Percentiles rank a stretch among this genome's conserved stretches.
phyloP scores from a whole-genome alignment of 2,888 invertebrate genomes.

The Nysson spinosus region DNA sequence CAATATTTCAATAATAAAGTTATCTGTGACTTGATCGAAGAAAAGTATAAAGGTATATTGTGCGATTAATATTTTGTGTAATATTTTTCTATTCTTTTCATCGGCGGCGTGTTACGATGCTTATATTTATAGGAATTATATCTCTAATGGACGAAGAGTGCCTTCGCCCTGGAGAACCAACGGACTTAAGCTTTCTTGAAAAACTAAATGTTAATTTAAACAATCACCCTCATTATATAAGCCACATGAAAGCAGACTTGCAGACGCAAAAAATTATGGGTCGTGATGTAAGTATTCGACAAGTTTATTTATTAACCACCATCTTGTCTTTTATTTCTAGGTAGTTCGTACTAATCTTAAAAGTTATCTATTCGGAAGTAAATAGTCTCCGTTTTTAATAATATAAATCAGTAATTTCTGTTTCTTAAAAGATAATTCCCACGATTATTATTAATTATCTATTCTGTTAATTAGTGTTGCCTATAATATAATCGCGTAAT shows the following conservation, averaged over 20 bases:
- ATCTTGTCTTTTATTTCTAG: not conserved
- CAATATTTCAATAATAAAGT: conserved; percentile 95
- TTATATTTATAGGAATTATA: conserved; percentile 83
- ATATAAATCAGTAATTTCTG: no score
- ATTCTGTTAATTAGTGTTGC: not conserved
- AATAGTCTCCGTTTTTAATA: no score
- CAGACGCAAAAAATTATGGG: conserved; percentile 91
- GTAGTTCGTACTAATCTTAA: no score
- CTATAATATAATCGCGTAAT: conserved; percentile 70
- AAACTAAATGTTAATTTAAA: conserved; percentile 87
- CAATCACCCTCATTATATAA: conserved; percentile 89
- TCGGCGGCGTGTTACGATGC: no score
- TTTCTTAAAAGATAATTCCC: no score
- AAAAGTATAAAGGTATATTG: conserved; percentile 86
- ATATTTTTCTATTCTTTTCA: not conserved
- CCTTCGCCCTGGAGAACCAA: conserved; percentile 91
- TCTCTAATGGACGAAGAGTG: conserved; percentile 95
- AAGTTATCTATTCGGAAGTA: no score
- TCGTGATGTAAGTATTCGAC: conserved; percentile 83
- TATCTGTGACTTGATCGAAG: conserved; percentile 95
- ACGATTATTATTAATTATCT: no score
- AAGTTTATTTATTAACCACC: conserved; percentile 1
- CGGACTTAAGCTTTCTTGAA: conserved; percentile 88
- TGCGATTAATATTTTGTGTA: not conserved
- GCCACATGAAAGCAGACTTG: conserved; percentile 87